Conservation (phyloP, 2,888 invertebrate species). For the Platycheirus rosarum region DNA sequence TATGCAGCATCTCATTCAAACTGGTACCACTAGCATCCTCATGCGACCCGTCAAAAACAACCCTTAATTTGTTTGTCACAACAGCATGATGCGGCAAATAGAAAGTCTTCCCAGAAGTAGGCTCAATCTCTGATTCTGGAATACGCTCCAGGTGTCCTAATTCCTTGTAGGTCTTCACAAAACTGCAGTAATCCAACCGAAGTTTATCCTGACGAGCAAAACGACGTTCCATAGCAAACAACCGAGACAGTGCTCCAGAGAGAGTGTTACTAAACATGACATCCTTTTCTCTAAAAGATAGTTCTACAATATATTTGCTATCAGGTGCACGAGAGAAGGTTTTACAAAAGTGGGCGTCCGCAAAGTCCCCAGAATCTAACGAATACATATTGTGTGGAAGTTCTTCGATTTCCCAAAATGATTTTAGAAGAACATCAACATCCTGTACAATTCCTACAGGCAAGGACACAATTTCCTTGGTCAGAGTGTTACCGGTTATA, state of each 20-base stretch:
- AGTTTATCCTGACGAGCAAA: conserved; percentile 1
- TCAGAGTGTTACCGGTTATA: not conserved
- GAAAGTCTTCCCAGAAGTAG: conserved; percentile 5
- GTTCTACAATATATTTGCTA: not conserved
- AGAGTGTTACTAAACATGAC: conserved; percentile 27
- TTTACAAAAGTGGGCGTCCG: conserved; percentile 2
- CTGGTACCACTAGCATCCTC: not conserved
- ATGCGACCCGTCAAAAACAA: not conserved
- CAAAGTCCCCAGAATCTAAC: conserved; percentile 4
- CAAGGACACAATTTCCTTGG: conserved; percentile 1
- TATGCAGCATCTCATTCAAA: conserved; percentile 1
- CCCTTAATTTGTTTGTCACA: conserved; percentile 13
- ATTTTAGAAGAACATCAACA: conserved; percentile 4
- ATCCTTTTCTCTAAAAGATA: no score
- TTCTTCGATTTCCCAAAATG: conserved; percentile 11
- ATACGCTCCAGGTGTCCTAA: conserved; percentile 18
- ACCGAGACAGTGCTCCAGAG: not conserved
- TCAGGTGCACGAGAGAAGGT: conserved; percentile 1
- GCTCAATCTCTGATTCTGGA: not conserved
- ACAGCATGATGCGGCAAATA: conserved; percentile 24
- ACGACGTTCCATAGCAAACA: conserved; percentile 6
- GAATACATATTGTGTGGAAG: not conserved
- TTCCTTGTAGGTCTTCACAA: conserved; percentile 7
- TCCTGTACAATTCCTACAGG: not conserved
- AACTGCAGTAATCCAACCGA: conserved; percentile 3